These are phyloP conservation scores for Caenorhabditis afra DNA, from an alignment of 2,888 invertebrate species.

Conservation along the genomic window DNA sequence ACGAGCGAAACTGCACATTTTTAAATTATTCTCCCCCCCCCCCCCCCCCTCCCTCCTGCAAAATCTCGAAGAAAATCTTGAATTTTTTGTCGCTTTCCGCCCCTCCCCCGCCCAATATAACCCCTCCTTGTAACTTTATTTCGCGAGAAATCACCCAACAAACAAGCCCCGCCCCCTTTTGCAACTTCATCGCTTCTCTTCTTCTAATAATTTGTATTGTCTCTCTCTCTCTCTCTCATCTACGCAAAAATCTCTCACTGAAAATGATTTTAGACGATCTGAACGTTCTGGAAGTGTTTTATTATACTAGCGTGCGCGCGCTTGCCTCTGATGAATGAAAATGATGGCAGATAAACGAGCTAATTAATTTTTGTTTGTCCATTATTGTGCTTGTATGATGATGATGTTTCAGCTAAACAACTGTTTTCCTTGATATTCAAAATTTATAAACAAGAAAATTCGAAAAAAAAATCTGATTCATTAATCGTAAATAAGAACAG, in stretches of 20 bases:
- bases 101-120: background rate
- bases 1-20: conserved; percentile 5
- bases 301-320: conserved; percentile 4
- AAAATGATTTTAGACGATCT: background rate
- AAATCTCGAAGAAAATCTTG: background rate
- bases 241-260: conserved; percentile 24
- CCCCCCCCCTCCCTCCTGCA: background rate
- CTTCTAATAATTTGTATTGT: conserved; percentile 21
- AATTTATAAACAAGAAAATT: too few relatives aligned
- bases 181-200: conserved; percentile 1
- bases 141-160: too few relatives aligned
- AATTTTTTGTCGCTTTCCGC: conserved; percentile 1
- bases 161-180: too few relatives aligned
- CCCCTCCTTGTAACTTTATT: conserved; percentile 13
- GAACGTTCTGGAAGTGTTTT: conserved; percentile 19
- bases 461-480: too few relatives aligned
- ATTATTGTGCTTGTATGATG: too few relatives aligned
- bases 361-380: background rate
- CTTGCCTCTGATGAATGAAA: background rate
- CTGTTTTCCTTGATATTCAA: too few relatives aligned
- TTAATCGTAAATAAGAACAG: too few relatives aligned
- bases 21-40: conserved; percentile 17
- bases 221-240: conserved; percentile 19
- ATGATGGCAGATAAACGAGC: background rate
- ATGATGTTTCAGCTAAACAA: too few relatives aligned